Conservation (phyloP, 2,888 invertebrate genomes). For the Harpalus rufipes region DNA sequence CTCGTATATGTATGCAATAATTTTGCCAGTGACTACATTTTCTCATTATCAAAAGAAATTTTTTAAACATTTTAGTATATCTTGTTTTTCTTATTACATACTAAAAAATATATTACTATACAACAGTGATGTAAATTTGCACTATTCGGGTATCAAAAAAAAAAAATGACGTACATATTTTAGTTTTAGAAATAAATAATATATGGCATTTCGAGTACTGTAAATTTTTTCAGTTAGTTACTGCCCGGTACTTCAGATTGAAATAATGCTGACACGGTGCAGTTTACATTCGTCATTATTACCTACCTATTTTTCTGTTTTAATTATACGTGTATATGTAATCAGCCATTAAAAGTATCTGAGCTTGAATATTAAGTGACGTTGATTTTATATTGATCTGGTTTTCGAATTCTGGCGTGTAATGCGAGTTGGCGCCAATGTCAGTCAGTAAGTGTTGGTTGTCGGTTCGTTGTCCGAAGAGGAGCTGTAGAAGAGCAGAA, state of each 20-base stretch:
- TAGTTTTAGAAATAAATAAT: too few species aligned
- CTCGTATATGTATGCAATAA: too few species aligned
- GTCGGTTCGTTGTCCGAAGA: constrained; percentile 34
- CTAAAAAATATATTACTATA: too few species aligned
- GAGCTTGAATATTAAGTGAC: constrained; percentile 3
- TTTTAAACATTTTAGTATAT: too few species aligned
- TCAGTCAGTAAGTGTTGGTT: constrained; percentile 19
- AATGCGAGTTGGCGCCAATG: constrained; percentile 21
- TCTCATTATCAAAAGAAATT: too few species aligned
- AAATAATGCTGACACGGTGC: background rate
- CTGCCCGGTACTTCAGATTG: background rate
- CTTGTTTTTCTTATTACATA: too few species aligned
- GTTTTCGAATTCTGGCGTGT: background rate
- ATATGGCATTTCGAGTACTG: background rate
- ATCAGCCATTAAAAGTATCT: background rate
- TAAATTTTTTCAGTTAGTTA: too few species aligned
- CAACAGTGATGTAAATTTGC: too few species aligned
- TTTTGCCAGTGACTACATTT: too few species aligned
- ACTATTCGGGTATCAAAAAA: too few species aligned
- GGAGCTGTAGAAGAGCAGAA: constrained; percentile 16
- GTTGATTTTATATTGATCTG: constrained; percentile 43
- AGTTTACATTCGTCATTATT: background rate
- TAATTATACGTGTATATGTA: background rate
- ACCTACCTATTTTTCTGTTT: background rate
- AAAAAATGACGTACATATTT: too few species aligned